These are phyloP conservation scores for Eretmochelys imbricata DNA, from an alignment of 2,113 vertebrate species.

Conservation along the genomic window DNA sequence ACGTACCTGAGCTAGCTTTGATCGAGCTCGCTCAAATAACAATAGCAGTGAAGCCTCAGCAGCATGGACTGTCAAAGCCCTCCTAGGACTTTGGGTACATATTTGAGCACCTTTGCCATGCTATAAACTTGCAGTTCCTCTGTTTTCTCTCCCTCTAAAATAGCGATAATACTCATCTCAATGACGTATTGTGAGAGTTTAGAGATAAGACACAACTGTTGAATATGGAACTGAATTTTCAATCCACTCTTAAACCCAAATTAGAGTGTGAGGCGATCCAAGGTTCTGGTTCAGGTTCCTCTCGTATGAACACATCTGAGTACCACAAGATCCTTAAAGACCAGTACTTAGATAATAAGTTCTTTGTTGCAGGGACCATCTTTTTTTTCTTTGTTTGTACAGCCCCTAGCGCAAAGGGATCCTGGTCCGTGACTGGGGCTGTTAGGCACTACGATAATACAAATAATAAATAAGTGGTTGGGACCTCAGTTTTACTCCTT, in stretches of 20 bases:
- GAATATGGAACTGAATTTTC: not conserved
- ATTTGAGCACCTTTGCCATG: not conserved
- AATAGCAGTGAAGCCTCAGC: not conserved
- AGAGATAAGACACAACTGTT: not conserved
- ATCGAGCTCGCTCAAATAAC: not conserved
- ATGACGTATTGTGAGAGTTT: not conserved
- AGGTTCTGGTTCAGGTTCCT: not conserved
- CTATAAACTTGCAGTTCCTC: not conserved
- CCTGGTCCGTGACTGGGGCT: not conserved
- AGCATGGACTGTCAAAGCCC: not conserved
- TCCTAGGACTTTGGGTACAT: not conserved
- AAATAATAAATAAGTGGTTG: not conserved
- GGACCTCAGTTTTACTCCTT: not conserved
- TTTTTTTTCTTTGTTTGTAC: not conserved
- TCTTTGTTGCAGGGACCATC: not conserved
- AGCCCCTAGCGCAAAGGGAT: not conserved
- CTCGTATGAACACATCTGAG: not conserved
- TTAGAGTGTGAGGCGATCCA: no score
- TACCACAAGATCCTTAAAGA: not conserved
- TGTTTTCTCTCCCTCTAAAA: no score
- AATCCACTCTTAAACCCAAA: not conserved
- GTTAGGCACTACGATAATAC: not conserved
- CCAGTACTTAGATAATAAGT: not conserved
- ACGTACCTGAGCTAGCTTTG: not conserved
- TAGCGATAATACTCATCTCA: not conserved